These are phyloP conservation scores for Ecdyonurus torrentis DNA, from an alignment of 2,888 invertebrate genomes.

Conservation along the genomic window DNA sequence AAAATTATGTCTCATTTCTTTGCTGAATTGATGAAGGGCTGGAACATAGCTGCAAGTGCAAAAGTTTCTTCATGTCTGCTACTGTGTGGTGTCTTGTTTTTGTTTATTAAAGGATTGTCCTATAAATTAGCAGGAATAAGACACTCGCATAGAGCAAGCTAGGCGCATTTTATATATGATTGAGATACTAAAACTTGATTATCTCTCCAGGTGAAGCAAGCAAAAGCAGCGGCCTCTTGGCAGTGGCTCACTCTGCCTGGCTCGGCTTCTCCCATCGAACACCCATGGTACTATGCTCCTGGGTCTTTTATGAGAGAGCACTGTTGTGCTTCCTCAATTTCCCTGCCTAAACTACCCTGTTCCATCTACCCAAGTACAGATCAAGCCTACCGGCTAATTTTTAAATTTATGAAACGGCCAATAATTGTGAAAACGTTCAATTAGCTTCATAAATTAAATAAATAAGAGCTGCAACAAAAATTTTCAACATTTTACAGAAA, in stretches of 20 bases:
- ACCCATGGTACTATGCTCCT: neutral
- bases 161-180: neutral
- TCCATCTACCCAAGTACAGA: neutral
- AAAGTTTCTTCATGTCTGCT: too few species aligned
- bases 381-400: neutral
- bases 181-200: neutral
- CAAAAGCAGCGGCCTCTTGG: neutral
- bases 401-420: neutral
- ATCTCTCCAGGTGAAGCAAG: neutral
- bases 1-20: too few species aligned
- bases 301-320: neutral
- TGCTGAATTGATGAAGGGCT: too few species aligned
- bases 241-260: neutral
- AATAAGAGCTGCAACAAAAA: neutral
- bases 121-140: too few species aligned
- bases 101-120: too few species aligned
- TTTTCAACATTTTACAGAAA: neutral
- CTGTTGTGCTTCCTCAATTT: slow-evolving; percentile 15
- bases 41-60: too few species aligned
- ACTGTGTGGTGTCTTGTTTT: too few species aligned
- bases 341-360: neutral
- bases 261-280: neutral
- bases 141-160: neutral
- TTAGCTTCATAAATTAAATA: neutral
- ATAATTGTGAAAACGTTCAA: neutral